These are phyloP conservation scores for Coregonus suidteri DNA, from an alignment of 2,797 vertebrate genomes.

Conservation along the genomic window DNA sequence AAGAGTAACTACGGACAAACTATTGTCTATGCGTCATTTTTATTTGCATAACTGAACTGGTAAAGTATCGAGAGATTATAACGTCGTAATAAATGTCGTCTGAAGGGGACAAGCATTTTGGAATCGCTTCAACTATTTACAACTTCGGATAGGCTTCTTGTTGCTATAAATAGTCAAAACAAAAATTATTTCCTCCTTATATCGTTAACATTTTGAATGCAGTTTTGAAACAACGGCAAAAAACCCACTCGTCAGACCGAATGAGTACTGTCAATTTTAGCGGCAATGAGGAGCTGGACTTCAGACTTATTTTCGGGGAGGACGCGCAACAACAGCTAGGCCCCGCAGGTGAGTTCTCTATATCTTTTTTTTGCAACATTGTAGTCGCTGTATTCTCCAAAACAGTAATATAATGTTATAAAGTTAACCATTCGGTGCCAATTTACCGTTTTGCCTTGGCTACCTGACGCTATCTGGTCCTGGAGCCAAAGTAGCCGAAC, in stretches of 20 bases:
- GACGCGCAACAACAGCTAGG: slow-evolving; percentile 76
- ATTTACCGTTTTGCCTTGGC: neutral
- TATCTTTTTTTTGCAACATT: neutral
- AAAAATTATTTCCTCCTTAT: slow-evolving; percentile 2
- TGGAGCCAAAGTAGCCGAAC: neutral
- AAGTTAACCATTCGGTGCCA: neutral
- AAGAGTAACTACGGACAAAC: slow-evolving; percentile 13
- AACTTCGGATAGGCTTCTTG: slow-evolving; percentile 28
- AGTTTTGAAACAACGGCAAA: neutral
- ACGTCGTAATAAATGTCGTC: neutral
- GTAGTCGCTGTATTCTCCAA: neutral
- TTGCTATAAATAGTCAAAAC: slow-evolving; percentile 7
- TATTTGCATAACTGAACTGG: neutral
- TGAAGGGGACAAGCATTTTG: neutral
- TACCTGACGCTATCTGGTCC: neutral
- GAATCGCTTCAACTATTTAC: neutral
- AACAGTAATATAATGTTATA: neutral
- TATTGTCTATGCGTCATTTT: neutral
- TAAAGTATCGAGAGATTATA: neutral
- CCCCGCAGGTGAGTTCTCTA: slow-evolving; percentile 75
- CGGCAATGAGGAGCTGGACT: slow-evolving; percentile 89
- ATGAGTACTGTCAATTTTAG: slow-evolving; percentile 85
- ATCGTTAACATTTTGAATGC: slow-evolving; percentile 14
- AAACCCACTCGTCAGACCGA: slow-evolving; percentile 60
- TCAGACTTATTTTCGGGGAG: slow-evolving; percentile 90